Conservation (phyloP, 37 sponge, comb jelly and placozoan species). For the Cliona cf. orientalis region DNA sequence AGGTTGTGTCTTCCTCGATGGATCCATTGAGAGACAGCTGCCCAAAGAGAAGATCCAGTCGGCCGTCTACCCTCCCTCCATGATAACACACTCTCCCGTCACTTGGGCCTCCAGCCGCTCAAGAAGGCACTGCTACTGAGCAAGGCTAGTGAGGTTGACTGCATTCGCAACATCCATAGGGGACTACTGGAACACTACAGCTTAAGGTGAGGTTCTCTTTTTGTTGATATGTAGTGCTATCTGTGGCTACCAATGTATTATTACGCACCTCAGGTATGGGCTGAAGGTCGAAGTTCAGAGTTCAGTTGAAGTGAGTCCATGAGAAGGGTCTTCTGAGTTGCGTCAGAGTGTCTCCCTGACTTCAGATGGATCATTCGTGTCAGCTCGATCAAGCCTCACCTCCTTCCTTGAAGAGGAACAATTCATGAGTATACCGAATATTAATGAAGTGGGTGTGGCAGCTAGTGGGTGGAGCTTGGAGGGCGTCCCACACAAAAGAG, state of each 20-base stretch:
- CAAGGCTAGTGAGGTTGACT: background rate
- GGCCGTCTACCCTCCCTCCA: constrained; percentile 17
- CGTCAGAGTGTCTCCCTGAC: too few species aligned
- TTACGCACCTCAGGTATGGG: too few species aligned
- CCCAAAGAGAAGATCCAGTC: background rate
- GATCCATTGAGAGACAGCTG: background rate
- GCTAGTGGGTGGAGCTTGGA: background rate
- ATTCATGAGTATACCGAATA: constrained; percentile 29
- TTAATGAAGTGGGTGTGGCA: background rate
- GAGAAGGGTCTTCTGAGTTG: too few species aligned
- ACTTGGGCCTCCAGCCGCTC: constrained; percentile 13
- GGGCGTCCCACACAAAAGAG: constrained; percentile 6
- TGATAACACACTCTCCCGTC: background rate
- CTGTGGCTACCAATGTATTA: too few species aligned
- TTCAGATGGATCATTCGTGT: constrained; percentile 23
- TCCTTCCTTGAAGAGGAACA: constrained; percentile 9
- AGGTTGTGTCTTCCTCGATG: constrained; percentile 63
- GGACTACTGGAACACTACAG: constrained; percentile 40
- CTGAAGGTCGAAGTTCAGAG: too few species aligned
- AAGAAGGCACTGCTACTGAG: constrained; percentile 7
- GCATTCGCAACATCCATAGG: constrained; percentile 2
- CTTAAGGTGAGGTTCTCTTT: background rate
- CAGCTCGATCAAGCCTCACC: constrained; percentile 32
- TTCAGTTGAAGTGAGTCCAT: too few species aligned
- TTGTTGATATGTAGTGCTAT: too few species aligned